These are phyloP conservation scores for Xenentodon cancila DNA, from an alignment of 2,797 vertebrate species.

Conservation along the genomic window DNA sequence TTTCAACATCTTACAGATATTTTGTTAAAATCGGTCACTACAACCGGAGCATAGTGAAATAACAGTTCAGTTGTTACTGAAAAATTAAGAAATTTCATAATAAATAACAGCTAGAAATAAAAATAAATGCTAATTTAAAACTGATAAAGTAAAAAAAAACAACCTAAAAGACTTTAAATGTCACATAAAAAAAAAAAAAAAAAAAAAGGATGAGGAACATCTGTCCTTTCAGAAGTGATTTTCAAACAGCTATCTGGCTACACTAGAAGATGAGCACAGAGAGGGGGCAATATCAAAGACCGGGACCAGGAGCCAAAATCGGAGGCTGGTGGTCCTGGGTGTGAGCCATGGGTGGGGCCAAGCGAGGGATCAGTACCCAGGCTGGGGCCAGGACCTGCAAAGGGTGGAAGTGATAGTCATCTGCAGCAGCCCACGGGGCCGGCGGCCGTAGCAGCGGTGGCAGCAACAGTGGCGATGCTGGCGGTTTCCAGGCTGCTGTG, in stretches of 20 bases:
- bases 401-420: constrained; percentile 85
- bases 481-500: constrained; percentile 90
- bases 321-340: constrained; percentile 31
- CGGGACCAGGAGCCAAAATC: constrained; percentile 37
- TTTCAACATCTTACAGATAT: constrained; percentile 63
- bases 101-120: constrained; percentile 76
- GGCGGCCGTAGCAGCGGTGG: constrained; percentile 84
- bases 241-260: constrained; percentile 72
- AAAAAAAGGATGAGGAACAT: constrained; percentile 36
- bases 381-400: constrained; percentile 14
- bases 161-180: constrained; percentile 18
- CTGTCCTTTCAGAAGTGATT: constrained; percentile 62
- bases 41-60: constrained; percentile 66
- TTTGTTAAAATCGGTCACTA: constrained; percentile 60
- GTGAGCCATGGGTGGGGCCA: constrained; percentile 27
- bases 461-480: constrained; percentile 44
- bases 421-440: constrained; percentile 92
- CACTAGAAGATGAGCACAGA: constrained; percentile 73
- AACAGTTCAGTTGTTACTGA: constrained; percentile 69
- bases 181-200: constrained; percentile 34
- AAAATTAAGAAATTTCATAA: constrained; percentile 72
- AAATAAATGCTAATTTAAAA: no score
- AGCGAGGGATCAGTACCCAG: constrained; percentile 6
- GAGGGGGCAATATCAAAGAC: constrained; percentile 25
- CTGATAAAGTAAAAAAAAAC: no score